Base-by-base conservation (phyloP, 37 sponge, comb jelly and placozoan species). In the Aphrocallistes beatrix region DNA sequence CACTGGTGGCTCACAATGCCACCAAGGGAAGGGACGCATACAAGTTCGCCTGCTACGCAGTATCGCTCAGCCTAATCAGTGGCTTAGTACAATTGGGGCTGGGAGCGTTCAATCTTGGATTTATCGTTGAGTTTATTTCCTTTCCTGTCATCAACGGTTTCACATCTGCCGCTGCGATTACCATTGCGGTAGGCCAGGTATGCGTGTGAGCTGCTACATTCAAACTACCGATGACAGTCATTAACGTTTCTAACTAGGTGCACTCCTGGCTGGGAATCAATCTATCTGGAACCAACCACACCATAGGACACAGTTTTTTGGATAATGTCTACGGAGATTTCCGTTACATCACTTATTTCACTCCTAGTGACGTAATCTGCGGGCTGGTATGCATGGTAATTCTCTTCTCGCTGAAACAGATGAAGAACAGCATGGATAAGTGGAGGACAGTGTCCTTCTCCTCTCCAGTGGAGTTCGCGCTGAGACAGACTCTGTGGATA, bases 111-210 rank as follows among this genome's bases (percentile, higher is more conserved):
- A 91, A 93, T 48, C 84, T 94, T 30, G 95, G 96, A n/a, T 93
- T 91, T 60, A 45, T 98, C 23, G 91, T 95, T 25, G 90, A 93
- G 47, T 92, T 93, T 50, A 98, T 98, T 34, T 97, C 99, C 28
- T 36, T 88, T 39, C 99, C 95, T 16, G 91, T 95, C 0, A 93
- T 98, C 88, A 93, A 88, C 87, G 99, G 99, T 0, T 98, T 98
- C 86, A 95, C 95, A 0, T 95, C 99, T 38, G 99, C 96, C 39
- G 99, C 99, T 36, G 99, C 96, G 13, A 93, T 98, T 83, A 93
- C 92, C 36, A 95, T 98, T 38, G 91, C 91, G 1, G 50, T 86
- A 0, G 94, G 99, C 23, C 92, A 98, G 51, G 32, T 98, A 25
- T 89, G 91, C 85, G 93, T 94, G 28, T 0, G 9, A 10, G 17